Evolutionary conservation across 1,140 invertebrate species (phyloP), one percentile per base, ranked within the genome.

Genomic region (Drosophila mayri): DNA sequence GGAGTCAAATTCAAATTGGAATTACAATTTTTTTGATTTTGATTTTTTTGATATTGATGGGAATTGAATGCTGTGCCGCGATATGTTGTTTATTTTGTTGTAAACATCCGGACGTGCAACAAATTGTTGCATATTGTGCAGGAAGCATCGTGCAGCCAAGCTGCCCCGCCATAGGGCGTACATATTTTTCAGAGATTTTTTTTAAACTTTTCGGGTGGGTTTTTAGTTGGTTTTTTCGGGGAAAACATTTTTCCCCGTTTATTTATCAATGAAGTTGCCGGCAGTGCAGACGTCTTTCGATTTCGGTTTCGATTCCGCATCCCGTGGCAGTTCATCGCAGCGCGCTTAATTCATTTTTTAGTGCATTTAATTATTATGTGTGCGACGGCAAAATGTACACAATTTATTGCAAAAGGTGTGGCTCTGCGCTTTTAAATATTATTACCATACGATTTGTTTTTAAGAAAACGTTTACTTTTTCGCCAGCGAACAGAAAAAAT

Each of bases 71-170:
- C 40, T 66, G 59, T 30, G 18, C 30, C 18, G 35, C 49, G 64
- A 64, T 61, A 47, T 52, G 54, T 86, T 90, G 85, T 90, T 90
- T 90, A 90, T 85, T 90, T 90, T 79, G 74, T 85, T 76, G 81
- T 90, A 90, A 90, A 90, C 85, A 90, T 90, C 85, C 85, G 85
- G 85, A 90, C 74, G 52, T 90, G 85, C 81, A 79, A 76, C 86
- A 90, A 90, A 90, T 81, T 90, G 85, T 88, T 90, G 85, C 84
- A 88, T 79, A 88, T 88, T 85, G 85, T 84, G 77, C 84, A 76
- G 76, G 79, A 85, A 85, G 78, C 75, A 32, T 71, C 68, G 57
- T 57, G 63, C 54, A 61, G 64, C 46, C 72, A 54, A 66, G 43
- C 59, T 57, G 60, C 32, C 59, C 57, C 65, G 68, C 59, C 59